Conservation (phyloP, 2,113 vertebrate species). For the Anguilla rostrata region DNA sequence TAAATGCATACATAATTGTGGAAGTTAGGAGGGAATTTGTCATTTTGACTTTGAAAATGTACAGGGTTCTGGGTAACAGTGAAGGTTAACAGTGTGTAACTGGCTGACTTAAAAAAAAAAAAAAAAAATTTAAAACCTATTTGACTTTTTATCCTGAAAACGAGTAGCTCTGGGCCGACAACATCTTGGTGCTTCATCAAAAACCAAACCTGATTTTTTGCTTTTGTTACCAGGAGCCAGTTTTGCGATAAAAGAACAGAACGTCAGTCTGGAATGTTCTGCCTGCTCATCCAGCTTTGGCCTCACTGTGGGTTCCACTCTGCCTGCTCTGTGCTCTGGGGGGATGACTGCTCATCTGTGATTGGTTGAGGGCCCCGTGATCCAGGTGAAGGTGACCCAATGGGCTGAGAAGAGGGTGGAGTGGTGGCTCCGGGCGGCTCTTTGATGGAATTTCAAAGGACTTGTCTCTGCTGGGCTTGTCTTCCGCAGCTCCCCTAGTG, state of each 20-base stretch:
- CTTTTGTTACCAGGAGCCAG: not conserved
- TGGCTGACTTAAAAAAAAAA: not conserved
- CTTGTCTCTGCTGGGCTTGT: not conserved
- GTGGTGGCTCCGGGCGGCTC: not conserved
- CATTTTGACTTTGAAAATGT: not conserved
- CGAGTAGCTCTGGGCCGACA: not conserved
- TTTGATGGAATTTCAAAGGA: constrained; percentile 2
- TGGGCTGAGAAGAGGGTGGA: not conserved
- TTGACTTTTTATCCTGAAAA: not conserved
- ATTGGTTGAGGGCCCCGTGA: not conserved
- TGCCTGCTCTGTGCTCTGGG: not conserved
- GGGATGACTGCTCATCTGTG: not conserved
- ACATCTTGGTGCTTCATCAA: not conserved
- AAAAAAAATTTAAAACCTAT: not conserved
- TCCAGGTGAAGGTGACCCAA: constrained; percentile 3
- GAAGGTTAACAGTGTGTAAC: not conserved
- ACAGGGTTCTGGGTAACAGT: not conserved
- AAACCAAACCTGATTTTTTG: not conserved
- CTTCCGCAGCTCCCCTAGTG: not conserved
- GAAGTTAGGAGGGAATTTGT: not conserved
- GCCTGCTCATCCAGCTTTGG: not conserved
- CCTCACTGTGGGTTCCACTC: not conserved
- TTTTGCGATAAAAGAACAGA: not conserved
- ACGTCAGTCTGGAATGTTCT: not conserved
- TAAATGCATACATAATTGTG: not conserved